These are phyloP conservation scores for Gracilinanus agilis DNA, from an alignment of 2,113 vertebrate genomes.

Conservation along the genomic window DNA sequence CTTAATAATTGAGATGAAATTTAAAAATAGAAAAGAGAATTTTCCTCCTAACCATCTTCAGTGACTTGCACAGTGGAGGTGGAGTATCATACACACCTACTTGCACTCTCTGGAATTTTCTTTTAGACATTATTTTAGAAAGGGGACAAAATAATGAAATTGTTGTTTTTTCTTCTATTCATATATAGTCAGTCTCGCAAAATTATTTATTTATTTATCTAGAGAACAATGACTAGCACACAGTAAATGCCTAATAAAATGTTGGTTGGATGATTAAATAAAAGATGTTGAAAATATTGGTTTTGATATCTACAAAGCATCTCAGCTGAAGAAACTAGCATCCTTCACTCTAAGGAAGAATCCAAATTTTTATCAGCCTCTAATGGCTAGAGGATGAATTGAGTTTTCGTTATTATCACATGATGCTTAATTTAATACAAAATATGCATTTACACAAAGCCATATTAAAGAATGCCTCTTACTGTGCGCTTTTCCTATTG, in stretches of 20 bases:
- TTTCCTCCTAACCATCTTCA: not conserved
- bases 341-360: not conserved
- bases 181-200: not conserved
- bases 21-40: constrained; percentile 54
- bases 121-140: not conserved
- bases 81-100: not conserved
- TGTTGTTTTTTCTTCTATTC: not conserved
- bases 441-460: not conserved
- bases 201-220: not conserved
- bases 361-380: not conserved
- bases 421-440: not conserved
- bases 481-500: not conserved
- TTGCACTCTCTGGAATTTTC: not conserved
- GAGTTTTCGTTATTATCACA: not conserved
- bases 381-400: not conserved
- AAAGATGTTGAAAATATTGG: not conserved
- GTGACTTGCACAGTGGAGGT: not conserved
- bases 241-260: not conserved
- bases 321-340: not conserved
- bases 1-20: constrained; percentile 16
- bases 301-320: not conserved
- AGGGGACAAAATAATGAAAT: not conserved
- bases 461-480: not conserved
- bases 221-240: not conserved
- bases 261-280: not conserved